Evolutionary conservation across 1,140 invertebrate species (phyloP).

Genomic region (Leptopilina clavipes): DNA sequence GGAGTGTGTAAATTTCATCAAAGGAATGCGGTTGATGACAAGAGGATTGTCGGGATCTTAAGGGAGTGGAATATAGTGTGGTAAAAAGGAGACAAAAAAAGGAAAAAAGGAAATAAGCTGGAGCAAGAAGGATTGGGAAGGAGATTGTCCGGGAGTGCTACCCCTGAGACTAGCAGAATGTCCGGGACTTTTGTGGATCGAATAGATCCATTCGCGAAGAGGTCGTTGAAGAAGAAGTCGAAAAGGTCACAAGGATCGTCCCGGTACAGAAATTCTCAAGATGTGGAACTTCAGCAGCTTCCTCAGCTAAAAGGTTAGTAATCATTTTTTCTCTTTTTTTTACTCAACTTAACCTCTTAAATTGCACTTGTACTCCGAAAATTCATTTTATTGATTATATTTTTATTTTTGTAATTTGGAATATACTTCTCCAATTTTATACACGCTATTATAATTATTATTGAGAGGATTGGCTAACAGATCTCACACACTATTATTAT

Average conservation of each 20-base stretch:
- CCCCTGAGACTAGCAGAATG: slow-evolving; percentile 75
- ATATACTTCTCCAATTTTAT: not conserved
- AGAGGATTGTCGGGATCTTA: slow-evolving; percentile 56
- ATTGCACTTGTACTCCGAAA: too few species aligned
- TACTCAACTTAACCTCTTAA: not conserved
- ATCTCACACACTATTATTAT: too few species aligned
- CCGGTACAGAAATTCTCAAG: slow-evolving; percentile 90
- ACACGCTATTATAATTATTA: too few species aligned
- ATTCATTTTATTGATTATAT: too few species aligned
- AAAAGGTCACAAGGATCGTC: slow-evolving; percentile 95
- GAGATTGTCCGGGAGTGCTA: slow-evolving; percentile 51
- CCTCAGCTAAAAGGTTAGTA: slow-evolving; percentile 90
- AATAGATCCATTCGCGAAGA: slow-evolving; percentile 95
- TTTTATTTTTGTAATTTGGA: not conserved
- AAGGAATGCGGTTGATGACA: slow-evolving; percentile 53
- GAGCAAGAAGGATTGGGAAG: slow-evolving; percentile 54
- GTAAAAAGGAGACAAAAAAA: too few species aligned
- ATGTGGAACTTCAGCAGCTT: slow-evolving; percentile 90
- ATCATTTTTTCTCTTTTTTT: not conserved
- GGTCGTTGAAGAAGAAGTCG: slow-evolving; percentile 93
- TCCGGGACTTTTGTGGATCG: slow-evolving; percentile 92
- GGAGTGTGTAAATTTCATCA: slow-evolving; percentile 41
- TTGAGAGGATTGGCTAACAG: too few species aligned
- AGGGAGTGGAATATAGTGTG: not conserved
- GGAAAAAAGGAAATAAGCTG: slow-evolving; percentile 34